phyloP scores from a whole-genome alignment of 2,797 vertebrate genomes.

The Lemur catta region DNA sequence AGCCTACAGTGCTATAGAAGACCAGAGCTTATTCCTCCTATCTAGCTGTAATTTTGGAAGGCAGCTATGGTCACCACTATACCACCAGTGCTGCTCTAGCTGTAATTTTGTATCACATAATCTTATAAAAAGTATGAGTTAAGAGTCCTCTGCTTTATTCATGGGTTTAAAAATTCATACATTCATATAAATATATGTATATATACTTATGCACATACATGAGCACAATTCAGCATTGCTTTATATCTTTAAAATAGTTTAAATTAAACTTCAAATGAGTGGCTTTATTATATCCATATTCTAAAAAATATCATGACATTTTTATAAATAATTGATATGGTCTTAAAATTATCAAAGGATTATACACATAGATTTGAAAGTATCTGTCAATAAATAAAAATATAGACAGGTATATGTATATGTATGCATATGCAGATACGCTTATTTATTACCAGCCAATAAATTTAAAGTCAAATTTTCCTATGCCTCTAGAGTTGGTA shows the following conservation, averaged over 20 bases:
- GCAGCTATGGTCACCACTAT: slow-evolving; percentile 88
- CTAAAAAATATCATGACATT: slow-evolving; percentile 69
- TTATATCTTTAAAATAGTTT: slow-evolving; percentile 64
- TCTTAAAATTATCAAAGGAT: slow-evolving; percentile 61
- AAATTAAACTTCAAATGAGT: slow-evolving; percentile 70
- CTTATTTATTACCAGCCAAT: slow-evolving; percentile 38
- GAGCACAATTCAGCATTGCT: neutral
- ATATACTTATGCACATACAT: neutral
- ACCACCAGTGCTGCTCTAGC: slow-evolving; percentile 81
- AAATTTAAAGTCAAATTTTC: slow-evolving; percentile 59
- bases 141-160: neutral
- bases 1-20: neutral
- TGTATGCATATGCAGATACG: neutral
- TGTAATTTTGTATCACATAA: neutral
- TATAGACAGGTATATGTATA: neutral
- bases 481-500: neutral
- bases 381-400: neutral
- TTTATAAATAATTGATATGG: slow-evolving; percentile 71
- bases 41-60: slow-evolving; percentile 80
- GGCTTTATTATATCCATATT: slow-evolving; percentile 57
- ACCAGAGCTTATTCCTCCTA: neutral
- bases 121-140: neutral
- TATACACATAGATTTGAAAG: slow-evolving; percentile 39
- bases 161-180: neutral
- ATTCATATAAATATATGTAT: neutral